Evolutionary conservation across 2,113 vertebrate genomes (phyloP).

Genomic region (Octodon degus): DNA sequence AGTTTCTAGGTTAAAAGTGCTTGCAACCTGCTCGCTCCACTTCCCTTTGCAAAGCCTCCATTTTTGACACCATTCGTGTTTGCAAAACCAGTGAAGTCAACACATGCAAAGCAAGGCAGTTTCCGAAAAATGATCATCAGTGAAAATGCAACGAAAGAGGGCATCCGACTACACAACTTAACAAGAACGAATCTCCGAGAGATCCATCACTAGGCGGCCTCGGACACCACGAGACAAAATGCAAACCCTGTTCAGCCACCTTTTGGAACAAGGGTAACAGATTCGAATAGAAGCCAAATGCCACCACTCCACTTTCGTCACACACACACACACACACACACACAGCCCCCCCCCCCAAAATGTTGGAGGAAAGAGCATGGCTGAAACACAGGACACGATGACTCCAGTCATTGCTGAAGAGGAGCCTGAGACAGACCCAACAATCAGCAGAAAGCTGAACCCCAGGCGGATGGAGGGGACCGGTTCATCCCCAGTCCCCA

Average conservation of each 20-base stretch:
- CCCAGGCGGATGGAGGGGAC: neutral
- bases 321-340: neutral
- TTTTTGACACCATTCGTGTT: neutral
- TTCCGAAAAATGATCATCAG: conserved; percentile 8
- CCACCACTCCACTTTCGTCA: neutral
- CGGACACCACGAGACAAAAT: neutral
- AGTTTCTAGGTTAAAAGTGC: neutral
- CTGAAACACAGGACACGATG: conserved; percentile 16
- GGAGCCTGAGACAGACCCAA: neutral
- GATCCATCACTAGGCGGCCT: neutral
- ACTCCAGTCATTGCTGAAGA: conserved; percentile 39
- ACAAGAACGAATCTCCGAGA: neutral
- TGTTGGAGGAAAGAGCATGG: neutral
- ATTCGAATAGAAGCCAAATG: neutral
- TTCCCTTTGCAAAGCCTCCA: neutral
- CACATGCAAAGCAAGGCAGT: neutral
- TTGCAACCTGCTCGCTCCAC: neutral
- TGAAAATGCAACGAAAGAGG: neutral
- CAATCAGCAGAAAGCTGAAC: neutral
- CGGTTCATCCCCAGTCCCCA: neutral
- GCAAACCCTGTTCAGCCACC: neutral
- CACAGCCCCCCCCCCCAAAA: no score
- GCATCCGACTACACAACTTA: neutral
- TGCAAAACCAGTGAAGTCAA: neutral
- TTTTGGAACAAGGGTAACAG: neutral